phyloP scores from a whole-genome alignment of 1,140 invertebrate species.

The Theocolax elegans region DNA sequence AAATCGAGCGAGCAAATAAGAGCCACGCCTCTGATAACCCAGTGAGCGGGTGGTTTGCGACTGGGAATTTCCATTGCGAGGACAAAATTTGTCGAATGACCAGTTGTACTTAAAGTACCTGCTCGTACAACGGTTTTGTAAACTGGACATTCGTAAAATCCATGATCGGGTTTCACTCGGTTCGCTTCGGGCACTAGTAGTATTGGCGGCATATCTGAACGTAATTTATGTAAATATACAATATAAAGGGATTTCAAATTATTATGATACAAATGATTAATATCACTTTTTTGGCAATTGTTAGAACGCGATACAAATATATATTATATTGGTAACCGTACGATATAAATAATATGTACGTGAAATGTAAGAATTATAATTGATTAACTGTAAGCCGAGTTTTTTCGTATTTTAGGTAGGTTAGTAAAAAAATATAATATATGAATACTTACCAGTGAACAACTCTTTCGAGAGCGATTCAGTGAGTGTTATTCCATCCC shows the following conservation, averaged over 20 bases:
- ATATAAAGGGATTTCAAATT: neutral
- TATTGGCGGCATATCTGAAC: conserved; percentile 73
- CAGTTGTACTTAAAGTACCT: conserved; percentile 80
- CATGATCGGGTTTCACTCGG: conserved; percentile 58
- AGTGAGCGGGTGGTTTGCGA: conserved; percentile 73
- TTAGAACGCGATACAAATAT: too few species aligned
- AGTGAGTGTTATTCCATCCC: conserved; percentile 69
- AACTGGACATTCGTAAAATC: conserved; percentile 77
- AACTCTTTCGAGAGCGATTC: conserved; percentile 75
- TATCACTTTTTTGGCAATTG: too few species aligned
- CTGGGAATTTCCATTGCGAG: conserved; percentile 76
- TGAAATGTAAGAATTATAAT: too few species aligned
- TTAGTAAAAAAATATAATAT: too few species aligned
- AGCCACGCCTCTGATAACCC: conserved; percentile 83
- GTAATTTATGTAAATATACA: too few species aligned
- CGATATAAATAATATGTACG: too few species aligned
- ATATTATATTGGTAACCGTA: too few species aligned
- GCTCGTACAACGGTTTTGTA: conserved; percentile 80
- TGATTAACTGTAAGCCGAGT: too few species aligned
- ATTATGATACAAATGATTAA: too few species aligned
- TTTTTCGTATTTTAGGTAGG: too few species aligned
- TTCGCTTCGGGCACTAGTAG: conserved; percentile 72
- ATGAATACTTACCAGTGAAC: conserved; percentile 67
- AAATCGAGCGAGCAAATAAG: conserved; percentile 81
- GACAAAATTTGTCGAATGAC: conserved; percentile 85